Base-by-base conservation (phyloP, 1,140 invertebrate species). In the Globodera rostochiensis region DNA sequence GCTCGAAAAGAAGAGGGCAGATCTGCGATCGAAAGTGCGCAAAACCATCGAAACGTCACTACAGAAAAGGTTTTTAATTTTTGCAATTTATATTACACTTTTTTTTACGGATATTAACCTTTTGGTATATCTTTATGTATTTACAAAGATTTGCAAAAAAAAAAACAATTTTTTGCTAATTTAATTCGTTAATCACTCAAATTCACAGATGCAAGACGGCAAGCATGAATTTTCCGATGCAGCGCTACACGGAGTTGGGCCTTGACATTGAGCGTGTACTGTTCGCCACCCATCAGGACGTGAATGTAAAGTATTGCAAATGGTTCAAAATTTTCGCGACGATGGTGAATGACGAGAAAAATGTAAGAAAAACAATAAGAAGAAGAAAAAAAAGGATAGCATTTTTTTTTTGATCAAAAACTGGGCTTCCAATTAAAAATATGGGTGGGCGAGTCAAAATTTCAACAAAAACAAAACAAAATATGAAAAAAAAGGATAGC, bases 291-390 rank as follows among this genome's bases (percentile, higher is more conserved):
- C 53, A 78, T 25, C 77, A 78, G 13, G 77, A 78, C 8, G 77
- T 78, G 47, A 70, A 78, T 21, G n/a, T 78, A 11, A 47, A 70
- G 15, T 78, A 78, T 21, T 25, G 77, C 25, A 78, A 78, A 78
- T 78, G 77, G 77, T 78, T 78, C 60, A 78, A 78, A 11, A 9
- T 0, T 25, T 78, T 78, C 60, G 70, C 70, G 46, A 78, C 77
- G 15, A 64, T 78, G 9, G 25, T 78, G 0, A 78, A 78, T 15
- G 77, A 78, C 21, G 77, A 78, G 25, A 69, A 70, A 3, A 78
- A 78, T 49, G 77, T 78, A 19, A 49, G 25, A 25, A 13, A 15
- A 66, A 66, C 60, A 36, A 36, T n/a, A n/a, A n/a, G n/a, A n/a
- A n/a, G n/a, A n/a, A n/a, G n/a, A n/a, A n/a, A n/a, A n/a, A n/a